phyloP scores from a whole-genome alignment of 2,888 invertebrate species.

The Pyrgus malvae region DNA sequence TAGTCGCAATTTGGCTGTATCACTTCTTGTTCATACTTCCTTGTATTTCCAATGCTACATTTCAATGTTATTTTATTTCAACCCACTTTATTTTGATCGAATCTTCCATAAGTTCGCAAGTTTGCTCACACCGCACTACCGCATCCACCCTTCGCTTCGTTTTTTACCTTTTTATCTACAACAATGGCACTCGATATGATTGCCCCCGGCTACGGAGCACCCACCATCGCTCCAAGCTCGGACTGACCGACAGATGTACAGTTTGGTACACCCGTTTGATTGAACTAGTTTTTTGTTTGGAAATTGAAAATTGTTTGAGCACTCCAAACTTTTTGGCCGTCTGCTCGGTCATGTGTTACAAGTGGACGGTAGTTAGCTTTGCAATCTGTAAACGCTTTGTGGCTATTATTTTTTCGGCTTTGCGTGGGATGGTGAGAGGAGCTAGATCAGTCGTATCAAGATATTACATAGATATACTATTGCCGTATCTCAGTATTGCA shows the following conservation, averaged over 20 bases:
- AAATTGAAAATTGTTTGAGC: conserved; percentile 42
- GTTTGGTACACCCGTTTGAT: conserved; percentile 31
- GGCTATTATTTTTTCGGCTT: conserved; percentile 7
- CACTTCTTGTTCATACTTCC: no score
- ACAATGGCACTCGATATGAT: conserved; percentile 70
- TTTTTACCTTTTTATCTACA: conserved; percentile 67
- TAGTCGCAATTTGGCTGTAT: no score
- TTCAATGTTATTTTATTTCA: no score
- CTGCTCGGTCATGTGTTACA: conserved; percentile 22
- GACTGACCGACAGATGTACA: conserved; percentile 46
- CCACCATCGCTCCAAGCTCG: conserved; percentile 31
- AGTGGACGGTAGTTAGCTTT: conserved; percentile 28
- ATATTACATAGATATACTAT: not conserved
- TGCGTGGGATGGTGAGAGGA: conserved; percentile 8
- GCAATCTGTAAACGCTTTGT: conserved; percentile 21
- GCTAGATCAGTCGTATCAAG: not conserved
- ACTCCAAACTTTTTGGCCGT: conserved; percentile 33
- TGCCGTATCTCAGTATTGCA: no score
- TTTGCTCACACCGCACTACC: not conserved
- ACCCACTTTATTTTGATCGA: no score
- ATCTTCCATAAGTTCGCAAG: not conserved
- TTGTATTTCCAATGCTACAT: no score
- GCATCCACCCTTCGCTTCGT: conserved; percentile 19
- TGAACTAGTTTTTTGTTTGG: conserved; percentile 43
- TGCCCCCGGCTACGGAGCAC: conserved; percentile 51